Base-by-base conservation (phyloP, 1,140 invertebrate genomes). In the Telenomus remus region DNA sequence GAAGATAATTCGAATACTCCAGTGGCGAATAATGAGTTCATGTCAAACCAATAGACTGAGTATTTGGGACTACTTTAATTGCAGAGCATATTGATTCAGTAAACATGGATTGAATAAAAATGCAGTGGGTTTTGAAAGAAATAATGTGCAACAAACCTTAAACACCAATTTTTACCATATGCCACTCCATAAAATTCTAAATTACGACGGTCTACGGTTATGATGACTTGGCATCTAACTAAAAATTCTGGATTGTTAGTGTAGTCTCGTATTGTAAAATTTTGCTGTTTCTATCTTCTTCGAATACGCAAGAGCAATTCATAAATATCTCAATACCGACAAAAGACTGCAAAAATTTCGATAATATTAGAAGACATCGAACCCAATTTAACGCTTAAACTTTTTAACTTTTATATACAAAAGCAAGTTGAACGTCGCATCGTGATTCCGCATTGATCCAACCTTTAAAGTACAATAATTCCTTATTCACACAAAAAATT, bases 391-490 rank as follows among this genome's bases (percentile, higher is more conserved):
- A 27, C 19, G 19, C 19, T 27, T 27, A 27, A n/a, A 27, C 19
- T 27, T 27, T 55, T 65, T 19, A 55, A 65, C 44, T 47, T 49
- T 65, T 55, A 43, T 34, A 39, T 13, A 16, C 60, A 13, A 19
- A 59, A 53, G 57, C 48, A 60, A 60, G 60, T 61, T 37, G 43
- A 74, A 44, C 9, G 13, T n/a, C 19, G 42, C 49, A 57, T 47
- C 79, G 56, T 78, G 69, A 55, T 49, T 44, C 72, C 59, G 65
- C 73, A 78, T 81, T 79, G 81, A 80, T 81, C 69, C 76, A 69
- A 76, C 59, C 53, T 6, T 12, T 47, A 33, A 7, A 53, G 49
- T 60, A 61, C 50, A 60, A 53, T 69, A 47, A 44, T 69, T 53
- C 49, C 50, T 55, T 64, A 64, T 64, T 64, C 34, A 64, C 11